phyloP scores from a whole-genome alignment of 2,113 vertebrate genomes.

The Lipotes vexillifer region DNA sequence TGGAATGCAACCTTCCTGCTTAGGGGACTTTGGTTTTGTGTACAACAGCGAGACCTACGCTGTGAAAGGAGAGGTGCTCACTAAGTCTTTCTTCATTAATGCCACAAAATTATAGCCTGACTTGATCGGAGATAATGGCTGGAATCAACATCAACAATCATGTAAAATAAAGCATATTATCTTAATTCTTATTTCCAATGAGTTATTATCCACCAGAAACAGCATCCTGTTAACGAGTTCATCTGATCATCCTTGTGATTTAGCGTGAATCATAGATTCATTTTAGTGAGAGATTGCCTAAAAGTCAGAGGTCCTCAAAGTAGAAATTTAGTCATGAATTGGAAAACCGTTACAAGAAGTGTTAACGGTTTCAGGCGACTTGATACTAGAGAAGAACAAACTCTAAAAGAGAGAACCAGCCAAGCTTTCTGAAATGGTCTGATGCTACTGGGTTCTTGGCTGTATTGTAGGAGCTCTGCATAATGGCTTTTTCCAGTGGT shows the following conservation, averaged over 20 bases:
- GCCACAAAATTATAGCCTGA: background rate
- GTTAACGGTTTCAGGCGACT: background rate
- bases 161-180: conserved; percentile 37
- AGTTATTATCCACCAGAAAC: conserved; percentile 22
- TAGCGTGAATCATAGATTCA: background rate
- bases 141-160: background rate
- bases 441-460: fast-evolving
- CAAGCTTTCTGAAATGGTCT: background rate
- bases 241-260: conserved; percentile 19
- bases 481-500: background rate
- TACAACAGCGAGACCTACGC: background rate
- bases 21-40: background rate
- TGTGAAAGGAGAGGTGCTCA: background rate
- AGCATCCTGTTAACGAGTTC: conserved; percentile 39
- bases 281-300: background rate
- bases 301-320: background rate
- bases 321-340: background rate
- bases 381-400: background rate
- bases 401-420: background rate
- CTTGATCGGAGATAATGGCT: background rate
- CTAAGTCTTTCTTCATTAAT: background rate
- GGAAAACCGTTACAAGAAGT: background rate
- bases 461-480: background rate
- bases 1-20: background rate
- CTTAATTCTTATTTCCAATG: conserved; percentile 56